Percentiles rank a stretch among this genome's conserved stretches.
Evolutionary conservation across 2,113 vertebrate species (phyloP).

Genomic region (Synchiropus splendidus): DNA sequence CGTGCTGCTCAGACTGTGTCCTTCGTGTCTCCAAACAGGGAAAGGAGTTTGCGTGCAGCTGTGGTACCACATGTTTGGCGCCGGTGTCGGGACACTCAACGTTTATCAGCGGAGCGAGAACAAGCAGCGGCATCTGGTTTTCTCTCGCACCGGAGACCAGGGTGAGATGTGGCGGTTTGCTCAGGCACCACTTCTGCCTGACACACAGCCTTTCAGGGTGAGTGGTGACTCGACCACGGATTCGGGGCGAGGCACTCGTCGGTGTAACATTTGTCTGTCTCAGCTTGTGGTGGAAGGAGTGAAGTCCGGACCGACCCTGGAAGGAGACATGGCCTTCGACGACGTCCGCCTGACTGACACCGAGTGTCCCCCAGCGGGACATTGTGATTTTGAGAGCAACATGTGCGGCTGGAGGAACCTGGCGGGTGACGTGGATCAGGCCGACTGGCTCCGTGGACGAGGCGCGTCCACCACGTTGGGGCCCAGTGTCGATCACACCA

Average conservation of each 20-base stretch:
- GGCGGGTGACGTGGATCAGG: constrained; percentile 37
- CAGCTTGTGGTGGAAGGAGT: constrained; percentile 65
- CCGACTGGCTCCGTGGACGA: constrained; percentile 59
- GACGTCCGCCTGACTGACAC: constrained; percentile 47
- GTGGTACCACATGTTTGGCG: constrained; percentile 65
- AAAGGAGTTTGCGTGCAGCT: constrained; percentile 55
- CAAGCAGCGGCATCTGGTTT: constrained; percentile 30
- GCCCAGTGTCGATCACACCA: constrained; percentile 63
- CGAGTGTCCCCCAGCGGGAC: constrained; percentile 40
- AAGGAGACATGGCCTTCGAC: constrained; percentile 63
- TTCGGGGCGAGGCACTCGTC: neutral
- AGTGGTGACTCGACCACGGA: constrained; percentile 11
- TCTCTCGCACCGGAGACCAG: constrained; percentile 56
- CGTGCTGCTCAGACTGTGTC: too few relatives aligned
- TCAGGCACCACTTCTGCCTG: constrained; percentile 42
- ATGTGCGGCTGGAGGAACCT: constrained; percentile 63
- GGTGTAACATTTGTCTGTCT: neutral
- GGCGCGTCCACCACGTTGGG: constrained; percentile 45
- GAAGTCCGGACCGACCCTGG: constrained; percentile 29
- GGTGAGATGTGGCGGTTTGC: constrained; percentile 55
- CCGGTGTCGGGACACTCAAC: constrained; percentile 48
- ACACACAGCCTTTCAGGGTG: constrained; percentile 47
- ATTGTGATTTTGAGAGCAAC: constrained; percentile 63
- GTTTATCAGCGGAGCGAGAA: constrained; percentile 51
- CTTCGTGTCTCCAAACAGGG: too few relatives aligned